Base-by-base conservation (phyloP, 2,113 vertebrate species). In the Misgurnus mizolepis region DNA sequence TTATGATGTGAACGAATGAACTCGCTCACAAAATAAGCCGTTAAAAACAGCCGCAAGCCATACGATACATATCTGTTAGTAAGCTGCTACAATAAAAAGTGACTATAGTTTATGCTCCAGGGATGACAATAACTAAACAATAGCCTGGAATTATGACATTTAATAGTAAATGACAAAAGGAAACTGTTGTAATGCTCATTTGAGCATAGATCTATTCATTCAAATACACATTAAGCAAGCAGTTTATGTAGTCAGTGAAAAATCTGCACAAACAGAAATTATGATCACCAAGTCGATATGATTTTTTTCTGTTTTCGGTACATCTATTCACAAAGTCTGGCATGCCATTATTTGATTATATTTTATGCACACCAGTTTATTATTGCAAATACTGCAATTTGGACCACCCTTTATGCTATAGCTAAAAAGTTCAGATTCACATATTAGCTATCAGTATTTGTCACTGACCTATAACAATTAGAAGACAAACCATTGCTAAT, bases 21-120 rank as follows among this genome's bases (percentile, higher is more conserved):
- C 86, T 90, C 87, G 86, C 77, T 85, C 73, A 11, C 17, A 61
- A 85, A 84, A 82, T 86, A 86, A 65, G 82, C 66, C 61, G 8
- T 0, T 40, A 77, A 89, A 88, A 90, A 72, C n/a, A 66, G 17
- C 66, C 15, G 22, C 11, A 45, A 69, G 8, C 56, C 43, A 58
- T 14, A 73, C 10, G 80, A 85, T 72, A 40, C 80, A 74, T 11
- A 17, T 71, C 81, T 55, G 69, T 60, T 49, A 56, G 80, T 87
- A 66, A 86, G 39, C 12, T 69, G 22, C 68, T 79, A 82, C 86
- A 88, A 85, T 87, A 88, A 80, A 79, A 82, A 18, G 49, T 73
- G 70, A 78, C 69, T 87, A 83, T 73, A 79, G 73, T 87, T 88
- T 86, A 88, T 85, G 75, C 34, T 66, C 64, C 81, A 18, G 64